Conservation (phyloP, 2,797 vertebrate genomes). For the Danio choprae region DNA sequence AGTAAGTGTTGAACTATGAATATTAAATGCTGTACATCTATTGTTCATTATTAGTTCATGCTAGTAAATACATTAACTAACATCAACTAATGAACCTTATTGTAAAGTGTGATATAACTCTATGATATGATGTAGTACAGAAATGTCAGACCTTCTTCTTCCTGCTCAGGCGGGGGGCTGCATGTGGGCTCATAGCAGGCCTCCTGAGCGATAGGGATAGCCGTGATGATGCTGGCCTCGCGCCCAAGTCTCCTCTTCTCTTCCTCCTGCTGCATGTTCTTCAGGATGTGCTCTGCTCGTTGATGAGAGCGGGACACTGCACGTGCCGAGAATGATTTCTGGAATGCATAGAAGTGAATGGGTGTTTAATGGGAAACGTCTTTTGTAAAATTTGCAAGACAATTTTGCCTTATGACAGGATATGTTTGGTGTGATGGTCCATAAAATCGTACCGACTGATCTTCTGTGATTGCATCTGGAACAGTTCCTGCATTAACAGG, state of each 20-base stretch:
- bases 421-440: neutral
- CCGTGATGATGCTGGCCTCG: slow-evolving; percentile 97
- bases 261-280: slow-evolving; percentile 98
- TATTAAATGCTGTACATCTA: no score
- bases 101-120: neutral
- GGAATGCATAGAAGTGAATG: slow-evolving; percentile 4
- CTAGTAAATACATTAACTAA: no score
- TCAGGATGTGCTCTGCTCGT: slow-evolving; percentile 96
- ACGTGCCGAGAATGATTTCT: slow-evolving; percentile 98
- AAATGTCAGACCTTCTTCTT: slow-evolving; percentile 91
- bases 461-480: slow-evolving; percentile 97
- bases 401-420: neutral
- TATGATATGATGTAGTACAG: neutral
- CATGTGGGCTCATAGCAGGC: slow-evolving; percentile 97
- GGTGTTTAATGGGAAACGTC: neutral
- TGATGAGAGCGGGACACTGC: slow-evolving; percentile 98
- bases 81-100: no score
- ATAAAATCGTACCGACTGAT: slow-evolving; percentile 91
- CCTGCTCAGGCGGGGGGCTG: slow-evolving; percentile 93
- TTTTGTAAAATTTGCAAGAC: neutral
- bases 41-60: no score
- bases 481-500: slow-evolving; percentile 96
- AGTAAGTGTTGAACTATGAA: no score
- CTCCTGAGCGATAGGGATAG: slow-evolving; percentile 96
- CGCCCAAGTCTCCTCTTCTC: slow-evolving; percentile 94